phyloP scores from a whole-genome alignment of 2,113 vertebrate species.

The Crocuta crocuta region DNA sequence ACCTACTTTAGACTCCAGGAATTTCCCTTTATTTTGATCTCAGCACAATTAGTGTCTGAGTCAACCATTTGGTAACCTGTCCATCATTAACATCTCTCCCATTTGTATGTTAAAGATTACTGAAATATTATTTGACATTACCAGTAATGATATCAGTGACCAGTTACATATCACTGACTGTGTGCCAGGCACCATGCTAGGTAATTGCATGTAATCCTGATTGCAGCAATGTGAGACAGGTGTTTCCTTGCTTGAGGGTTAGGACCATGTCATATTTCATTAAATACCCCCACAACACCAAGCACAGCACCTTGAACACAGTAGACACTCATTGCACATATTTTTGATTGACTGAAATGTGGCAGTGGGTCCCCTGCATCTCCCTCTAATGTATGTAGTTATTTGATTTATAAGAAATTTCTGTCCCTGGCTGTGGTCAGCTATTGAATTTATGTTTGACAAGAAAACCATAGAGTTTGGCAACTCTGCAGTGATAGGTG shows the following conservation, averaged over 20 bases:
- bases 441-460: conserved; percentile 80
- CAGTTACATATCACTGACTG: background rate
- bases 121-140: background rate
- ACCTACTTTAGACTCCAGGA: background rate
- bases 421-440: conserved; percentile 71
- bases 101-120: conserved; percentile 1
- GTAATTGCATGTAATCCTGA: background rate
- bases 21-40: background rate
- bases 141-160: background rate
- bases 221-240: background rate
- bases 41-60: background rate
- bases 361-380: conserved; percentile 45
- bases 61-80: background rate
- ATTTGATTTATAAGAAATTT: conserved; percentile 80
- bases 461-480: conserved; percentile 75
- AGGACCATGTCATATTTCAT: conserved; percentile 23
- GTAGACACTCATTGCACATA: conserved; percentile 53
- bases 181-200: background rate
- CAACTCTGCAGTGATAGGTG: conserved; percentile 75
- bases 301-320: conserved; percentile 4
- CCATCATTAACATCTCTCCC: background rate
- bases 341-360: conserved; percentile 76
- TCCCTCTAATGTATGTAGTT: conserved; percentile 70
- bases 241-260: background rate
- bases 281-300: background rate